Evolutionary conservation across 2,113 vertebrate genomes (phyloP), one percentile per base, ranked within the genome.

Genomic region (Lethenteron camtschaticum): DNA sequence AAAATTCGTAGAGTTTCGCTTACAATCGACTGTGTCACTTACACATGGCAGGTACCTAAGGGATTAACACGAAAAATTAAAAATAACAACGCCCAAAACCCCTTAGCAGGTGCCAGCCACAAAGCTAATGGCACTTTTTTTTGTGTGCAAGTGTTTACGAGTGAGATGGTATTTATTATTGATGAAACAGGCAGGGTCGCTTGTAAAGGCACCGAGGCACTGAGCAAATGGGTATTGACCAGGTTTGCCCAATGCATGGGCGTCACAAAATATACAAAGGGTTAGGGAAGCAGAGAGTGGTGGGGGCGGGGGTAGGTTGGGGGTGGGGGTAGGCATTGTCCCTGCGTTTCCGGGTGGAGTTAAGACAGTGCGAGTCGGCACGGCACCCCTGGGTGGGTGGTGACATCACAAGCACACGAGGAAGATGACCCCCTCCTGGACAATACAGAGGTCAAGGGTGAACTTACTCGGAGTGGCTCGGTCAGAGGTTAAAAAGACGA

Each of bases 51-150:
- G 41, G 41, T 41, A 41, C 41, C 41, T 41, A 41, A 41, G 41
- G 41, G 41, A 41, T 41, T 41, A 41, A 41, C 41, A 41, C 41
- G 7, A 41, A 41, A 41, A 41, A 41, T 41, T 41, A 41, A 41
- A 41, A 63, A 13, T 18, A 63, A 63, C 13, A 63, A 20, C 59
- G 13, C 59, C 20, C 13, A 63, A 63, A 63, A 63, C 13, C 13
- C 20, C 59, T 63, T 18, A 63, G 59, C 13, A 63, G 59, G 59
- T 63, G 13, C 59, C 13, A 63, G 8, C 13, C 59, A 20, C 59
- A 63, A 63, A 63, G 20, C 59, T 63, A 63, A 63, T 63, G 20
- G 59, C 59, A 63, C 13, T 63, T 63, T 63, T 63, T 63, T 63
- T 18, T 63, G 59, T 41, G 41, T 41, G 41, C 20, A 63, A 63